Evolutionary conservation across 1,140 invertebrate genomes (phyloP), one percentile per base, ranked within the genome.

Genomic region (Helicoverpa zea): DNA sequence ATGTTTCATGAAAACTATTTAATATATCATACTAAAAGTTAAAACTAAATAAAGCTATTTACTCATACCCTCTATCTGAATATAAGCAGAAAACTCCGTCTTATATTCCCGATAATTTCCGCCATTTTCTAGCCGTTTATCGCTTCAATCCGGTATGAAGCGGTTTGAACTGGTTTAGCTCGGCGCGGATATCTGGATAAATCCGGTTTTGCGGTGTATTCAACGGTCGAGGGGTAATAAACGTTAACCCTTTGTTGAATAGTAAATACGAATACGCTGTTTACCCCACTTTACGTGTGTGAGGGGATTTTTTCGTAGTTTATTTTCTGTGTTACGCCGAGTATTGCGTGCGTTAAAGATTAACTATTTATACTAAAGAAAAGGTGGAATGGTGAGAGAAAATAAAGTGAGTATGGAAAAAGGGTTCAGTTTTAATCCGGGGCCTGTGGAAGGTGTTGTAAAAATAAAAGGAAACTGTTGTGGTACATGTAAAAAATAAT

Each of bases 191-290:
- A 78, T 78, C 63, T 70, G 51, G 76, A 79, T 70, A 79, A 70
- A 79, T 79, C 76, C 61, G 64, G 75, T 78, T 78, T 18, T 68
- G 76, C 54, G 76, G 63, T 79, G 30, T 79, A 79, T 79, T 58
- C 54, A 59, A 59, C 76, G 51, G 52, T 64, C 76, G 76, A 79
- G 47, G 58, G 64, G 63, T 64, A 79, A 79, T 78, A 68, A 79
- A 79, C 76, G 76, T 68, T 79, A 79, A 79, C 76, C 76, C 63
- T 79, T 79, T 79, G 76, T 79, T 78, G 76, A 79, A 79, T 79
- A 68, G 51, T 63, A 79, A 79, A 79, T 70, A 79, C 16, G 61
- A 68, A 70, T 58, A 61, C 76, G 63, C 54, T 70, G 64, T 79
- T 70, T 79, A n/a, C 49, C 23, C 59, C 58, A 43, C 29, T 47